Evolutionary conservation across 1,140 invertebrate genomes (phyloP).

Genomic region (Orius insidiosus): DNA sequence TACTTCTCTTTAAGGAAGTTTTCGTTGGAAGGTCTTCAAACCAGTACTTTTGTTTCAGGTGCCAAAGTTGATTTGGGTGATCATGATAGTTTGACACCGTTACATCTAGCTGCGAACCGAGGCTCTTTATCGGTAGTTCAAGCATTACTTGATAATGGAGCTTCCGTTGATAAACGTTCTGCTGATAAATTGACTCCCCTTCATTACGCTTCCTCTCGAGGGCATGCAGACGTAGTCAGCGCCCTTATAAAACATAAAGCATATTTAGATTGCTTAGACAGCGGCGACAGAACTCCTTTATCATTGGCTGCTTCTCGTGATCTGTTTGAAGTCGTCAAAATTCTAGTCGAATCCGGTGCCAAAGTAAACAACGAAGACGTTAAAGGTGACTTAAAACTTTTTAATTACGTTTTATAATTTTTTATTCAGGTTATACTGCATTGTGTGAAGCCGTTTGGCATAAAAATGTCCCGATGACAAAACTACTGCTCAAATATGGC

Average conservation of each 20-base stretch:
- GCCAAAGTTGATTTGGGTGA: constrained; percentile 19
- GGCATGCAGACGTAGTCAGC: constrained; percentile 24
- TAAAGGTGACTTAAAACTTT: constrained; percentile 23
- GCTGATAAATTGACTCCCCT: constrained; percentile 27
- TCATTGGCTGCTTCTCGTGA: constrained; percentile 31
- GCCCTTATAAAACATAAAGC: constrained; percentile 35
- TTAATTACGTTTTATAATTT: background rate
- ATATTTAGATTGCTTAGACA: constrained; percentile 37
- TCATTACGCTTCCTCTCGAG: constrained; percentile 26
- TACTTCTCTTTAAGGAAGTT: too few species aligned
- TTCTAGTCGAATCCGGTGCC: constrained; percentile 32
- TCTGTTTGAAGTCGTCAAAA: constrained; percentile 28
- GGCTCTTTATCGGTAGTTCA: constrained; percentile 24
- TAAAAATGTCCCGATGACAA: constrained; percentile 26
- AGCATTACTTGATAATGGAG: constrained; percentile 22
- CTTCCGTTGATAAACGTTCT: constrained; percentile 22
- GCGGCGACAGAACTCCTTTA: constrained; percentile 36
- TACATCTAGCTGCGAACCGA: constrained; percentile 27
- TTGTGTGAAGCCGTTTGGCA: constrained; percentile 35
- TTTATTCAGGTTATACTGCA: constrained; percentile 29
- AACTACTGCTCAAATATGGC: constrained; percentile 31
- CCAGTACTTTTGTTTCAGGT: constrained; percentile 15
- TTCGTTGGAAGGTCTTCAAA: too few species aligned
- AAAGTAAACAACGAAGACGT: constrained; percentile 39
- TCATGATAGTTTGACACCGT: constrained; percentile 25